phyloP scores from a whole-genome alignment of 2,888 invertebrate species.

The Cryptosula pallasiana region DNA sequence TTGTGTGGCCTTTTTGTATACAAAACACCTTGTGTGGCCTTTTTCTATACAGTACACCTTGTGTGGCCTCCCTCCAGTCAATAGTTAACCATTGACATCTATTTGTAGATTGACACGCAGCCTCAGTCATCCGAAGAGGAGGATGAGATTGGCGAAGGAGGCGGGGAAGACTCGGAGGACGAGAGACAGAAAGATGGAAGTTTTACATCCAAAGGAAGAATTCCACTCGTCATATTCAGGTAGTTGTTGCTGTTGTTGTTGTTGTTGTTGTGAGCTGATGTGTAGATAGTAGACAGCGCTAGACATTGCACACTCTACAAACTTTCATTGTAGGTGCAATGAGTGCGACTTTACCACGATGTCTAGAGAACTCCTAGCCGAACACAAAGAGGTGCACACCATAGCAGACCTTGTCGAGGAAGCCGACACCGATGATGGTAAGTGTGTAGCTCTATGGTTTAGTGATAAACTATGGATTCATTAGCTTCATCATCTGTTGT shows the following conservation, averaged over 20 bases:
- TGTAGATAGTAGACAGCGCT: too few relatives aligned
- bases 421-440: not conserved
- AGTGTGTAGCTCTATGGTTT: too few relatives aligned
- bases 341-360: conserved; percentile 1
- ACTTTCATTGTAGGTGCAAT: conserved; percentile 4
- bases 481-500: not conserved
- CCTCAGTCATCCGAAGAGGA: not conserved
- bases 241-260: too few relatives aligned
- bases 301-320: too few relatives aligned
- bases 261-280: too few relatives aligned
- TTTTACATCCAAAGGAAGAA: not conserved
- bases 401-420: conserved; percentile 7
- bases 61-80: too few relatives aligned
- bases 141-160: not conserved
- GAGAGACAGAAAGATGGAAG: not conserved
- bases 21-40: too few relatives aligned
- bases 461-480: not conserved
- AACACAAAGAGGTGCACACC: conserved; percentile 15
- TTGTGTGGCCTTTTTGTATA: too few relatives aligned
- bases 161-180: not conserved
- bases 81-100: too few relatives aligned
- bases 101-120: too few relatives aligned
- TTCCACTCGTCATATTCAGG: not conserved
- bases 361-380: not conserved
- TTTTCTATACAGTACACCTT: too few relatives aligned